Conservation (phyloP, 2,797 vertebrate genomes). For the Aldrovandia affinis region DNA sequence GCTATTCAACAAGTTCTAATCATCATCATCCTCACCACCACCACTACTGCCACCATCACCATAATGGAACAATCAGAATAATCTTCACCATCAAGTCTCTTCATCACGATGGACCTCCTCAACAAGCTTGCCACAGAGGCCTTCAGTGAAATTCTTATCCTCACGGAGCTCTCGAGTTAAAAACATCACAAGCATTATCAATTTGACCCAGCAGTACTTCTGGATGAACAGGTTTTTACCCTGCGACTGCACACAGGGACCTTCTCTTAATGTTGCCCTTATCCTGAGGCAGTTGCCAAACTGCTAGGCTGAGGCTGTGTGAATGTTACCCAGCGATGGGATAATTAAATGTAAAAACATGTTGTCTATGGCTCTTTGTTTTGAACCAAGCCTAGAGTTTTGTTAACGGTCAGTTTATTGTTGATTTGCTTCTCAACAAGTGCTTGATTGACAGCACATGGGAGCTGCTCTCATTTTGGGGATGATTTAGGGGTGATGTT, state of each 20-base stretch:
- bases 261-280: neutral
- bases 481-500: neutral
- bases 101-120: neutral
- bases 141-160: neutral
- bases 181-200: neutral
- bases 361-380: neutral
- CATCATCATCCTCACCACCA: neutral
- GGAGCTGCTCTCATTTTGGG: neutral
- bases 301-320: no score
- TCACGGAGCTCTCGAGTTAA: neutral
- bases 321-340: neutral
- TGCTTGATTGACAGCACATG: neutral
- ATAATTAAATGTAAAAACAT: no score
- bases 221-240: neutral
- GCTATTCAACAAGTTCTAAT: conserved; percentile 71
- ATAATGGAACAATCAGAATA: neutral
- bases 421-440: no score
- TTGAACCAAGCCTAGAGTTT: neutral
- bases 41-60: neutral
- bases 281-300: no score
- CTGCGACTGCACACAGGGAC: neutral
- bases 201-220: neutral
- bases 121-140: neutral
- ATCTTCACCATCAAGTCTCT: no score
- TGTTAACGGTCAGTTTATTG: neutral